Base-by-base conservation (phyloP, 2,113 vertebrate genomes). In the Dinomys branickii region DNA sequence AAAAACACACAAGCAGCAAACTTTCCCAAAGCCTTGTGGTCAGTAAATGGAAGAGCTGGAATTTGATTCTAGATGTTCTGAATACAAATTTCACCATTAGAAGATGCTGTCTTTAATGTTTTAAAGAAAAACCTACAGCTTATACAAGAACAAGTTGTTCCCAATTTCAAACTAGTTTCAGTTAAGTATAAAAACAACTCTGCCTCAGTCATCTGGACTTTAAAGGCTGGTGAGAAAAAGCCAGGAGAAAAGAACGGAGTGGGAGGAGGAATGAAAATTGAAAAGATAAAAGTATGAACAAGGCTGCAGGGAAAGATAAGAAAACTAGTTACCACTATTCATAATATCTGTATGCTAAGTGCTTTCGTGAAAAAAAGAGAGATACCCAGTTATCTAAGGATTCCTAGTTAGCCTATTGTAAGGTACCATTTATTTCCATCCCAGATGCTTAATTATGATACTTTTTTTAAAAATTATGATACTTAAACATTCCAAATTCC, bases 311-410 rank as follows among this genome's bases (percentile, higher is more conserved):
- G 13, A 96, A 93, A 90, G 63, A 7, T 20, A 65, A 81, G 19
- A 61, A 92, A 95, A 47, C 3, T 28, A 67, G 26, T 33, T 91
- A 58, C 26, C 26, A 69, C 16, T 17, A 58, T 56, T 50, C n/a
- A n/a, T 16, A 82, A 41, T 65, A n/a, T 24, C 35, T 75, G 26
- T 54, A 86, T 59, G 19, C 7, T 26, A 50, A 86, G 67, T 14
- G 75, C n/a, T 87, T 90, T 90, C 91, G 26, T 65, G 22, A 95
- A 84, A 84, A 84, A 63, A 92, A 88, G 13, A 63, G 26, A 90
- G 6, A 85, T 44, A 80, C 85, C 12, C 17, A 35, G 35, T 6
- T 50, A 22, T 63, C 63, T 58, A 38, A 52, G 24, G 81, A 85
- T 12, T 20, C 82, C 33, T 81, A 80, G 83, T 47, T 83, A 81